Base-by-base conservation (phyloP, 2,797 vertebrate genomes). In the Bradypodion ventrale region DNA sequence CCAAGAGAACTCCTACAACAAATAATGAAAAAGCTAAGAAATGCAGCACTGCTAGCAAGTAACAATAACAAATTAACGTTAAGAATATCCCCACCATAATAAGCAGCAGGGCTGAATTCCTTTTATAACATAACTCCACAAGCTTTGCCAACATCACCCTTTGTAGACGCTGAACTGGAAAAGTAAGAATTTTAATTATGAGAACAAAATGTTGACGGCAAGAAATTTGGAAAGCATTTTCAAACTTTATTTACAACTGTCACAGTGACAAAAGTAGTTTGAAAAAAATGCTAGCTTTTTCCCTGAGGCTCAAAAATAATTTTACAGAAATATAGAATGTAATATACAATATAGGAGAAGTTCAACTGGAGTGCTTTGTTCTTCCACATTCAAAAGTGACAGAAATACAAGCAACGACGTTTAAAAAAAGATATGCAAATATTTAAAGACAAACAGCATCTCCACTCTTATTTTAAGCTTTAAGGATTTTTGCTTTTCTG, bases 241-340 rank as follows among this genome's bases (percentile, higher is more conserved):
- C 96, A 97, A 97, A 98, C 97, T 99, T 99, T 99, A 99, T 99
- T 99, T 99, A 99, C 98, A 99, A 96, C 96, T 97, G 97, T 94
- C 95, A 96, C 95, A 94, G 94, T 96, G 96, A 98, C 96, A 97
- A 97, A 97, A 97, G 97, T 97, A 97, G 96, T 97, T 97, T 96
- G 96, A 97, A 96, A 96, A 95, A 94, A 95, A 96, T 96, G 97
- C 97, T 96, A 96, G 96, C 97, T 97, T 98, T 85, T 97, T 99
- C 98, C 98, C 98, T 99, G 98, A 99, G 98, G 97, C 97, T 98
- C 97, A 98, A 97, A 97, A 97, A 97, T 96, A 96, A 95, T 95
- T 94, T 77, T 77, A 97, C 95, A 97, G 97, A 92, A 96, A 96
- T 97, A 96, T 93, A 96, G 94, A 93, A 96, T 95, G 94, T 94